These are phyloP conservation scores for Drymodes brunneopygia DNA, from an alignment of 2,113 vertebrate species.

Conservation along the genomic window DNA sequence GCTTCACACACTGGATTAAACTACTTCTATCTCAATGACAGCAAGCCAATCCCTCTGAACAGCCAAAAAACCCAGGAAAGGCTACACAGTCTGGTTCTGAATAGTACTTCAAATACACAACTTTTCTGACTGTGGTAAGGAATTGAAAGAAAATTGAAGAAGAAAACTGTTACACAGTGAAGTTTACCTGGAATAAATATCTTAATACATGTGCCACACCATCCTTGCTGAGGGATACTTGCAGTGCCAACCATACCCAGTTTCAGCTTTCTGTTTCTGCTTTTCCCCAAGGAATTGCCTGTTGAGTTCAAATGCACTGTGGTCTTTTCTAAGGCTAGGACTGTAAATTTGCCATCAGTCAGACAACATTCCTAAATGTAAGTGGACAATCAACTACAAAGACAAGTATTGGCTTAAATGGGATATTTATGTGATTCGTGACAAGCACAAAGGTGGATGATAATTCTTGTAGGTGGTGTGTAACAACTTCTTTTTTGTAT, in stretches of 20 bases:
- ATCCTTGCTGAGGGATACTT: neutral
- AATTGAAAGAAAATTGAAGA: neutral
- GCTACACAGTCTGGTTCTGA: neutral
- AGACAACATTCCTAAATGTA: neutral
- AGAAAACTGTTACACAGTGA: neutral
- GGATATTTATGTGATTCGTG: neutral
- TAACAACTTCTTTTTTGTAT: neutral
- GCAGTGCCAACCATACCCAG: neutral
- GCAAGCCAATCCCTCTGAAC: neutral
- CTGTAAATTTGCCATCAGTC: neutral
- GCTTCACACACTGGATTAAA: neutral
- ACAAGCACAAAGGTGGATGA: neutral
- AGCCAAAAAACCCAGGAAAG: neutral
- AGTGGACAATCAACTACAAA: neutral
- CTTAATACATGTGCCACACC: neutral
- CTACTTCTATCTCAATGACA: neutral
- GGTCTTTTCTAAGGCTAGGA: neutral
- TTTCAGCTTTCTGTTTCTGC: neutral
- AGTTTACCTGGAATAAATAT: accelerated
- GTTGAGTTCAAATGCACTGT: neutral
- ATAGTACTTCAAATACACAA: neutral
- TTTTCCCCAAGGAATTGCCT: neutral
- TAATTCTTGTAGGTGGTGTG: neutral
- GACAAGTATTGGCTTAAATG: neutral
- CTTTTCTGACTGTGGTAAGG: neutral